Evolutionary conservation across 2,113 vertebrate genomes (phyloP), one percentile per base, ranked within the genome.

Genomic region (Salvator merianae): DNA sequence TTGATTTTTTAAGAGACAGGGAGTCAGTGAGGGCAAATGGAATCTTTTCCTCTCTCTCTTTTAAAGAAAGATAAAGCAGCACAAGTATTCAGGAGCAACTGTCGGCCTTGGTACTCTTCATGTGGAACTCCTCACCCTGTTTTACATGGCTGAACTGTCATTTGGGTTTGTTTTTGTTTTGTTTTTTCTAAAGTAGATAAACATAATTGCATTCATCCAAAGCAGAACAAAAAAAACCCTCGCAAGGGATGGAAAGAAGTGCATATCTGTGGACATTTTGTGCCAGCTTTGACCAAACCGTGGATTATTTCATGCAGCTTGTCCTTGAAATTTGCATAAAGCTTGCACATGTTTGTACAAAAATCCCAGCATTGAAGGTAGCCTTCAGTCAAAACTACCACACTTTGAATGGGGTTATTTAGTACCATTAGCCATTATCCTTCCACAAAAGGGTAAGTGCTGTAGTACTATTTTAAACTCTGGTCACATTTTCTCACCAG

Each of bases 131-230:
- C 92, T 83, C 85, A 22, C 76, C 82, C 50, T 78, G 90, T 94
- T 95, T 93, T 93, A 94, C 86, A 79, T 91, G 79, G 91, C 93
- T 84, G 83, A 85, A 91, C 82, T 86, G 91, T 88, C 87, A 83
- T 81, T 70, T 88, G 91, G 75, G 77, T 82, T 79, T 76, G n/a
- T n/a, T n/a, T n/a, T n/a, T n/a, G n/a, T n/a, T n/a, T n/a, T n/a
- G n/a, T 62, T 86, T 92, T 93, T 88, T 90, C 93, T 89, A 91
- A 90, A 88, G 87, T 87, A 91, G 87, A 90, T 91, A 90, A 86
- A 36, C 86, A 93, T 94, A 93, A 93, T 88, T 90, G 74, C 20
- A n/a, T 94, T 94, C 91, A 94, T 89, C 88, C 84, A 72, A 26
- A n/a, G n/a, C n/a, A n/a, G n/a, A n/a, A n/a, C n/a, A n/a, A n/a